Evolutionary conservation across 2,888 invertebrate genomes (phyloP), one percentile per base, ranked within the genome.

Genomic region (Clanis bilineata): DNA sequence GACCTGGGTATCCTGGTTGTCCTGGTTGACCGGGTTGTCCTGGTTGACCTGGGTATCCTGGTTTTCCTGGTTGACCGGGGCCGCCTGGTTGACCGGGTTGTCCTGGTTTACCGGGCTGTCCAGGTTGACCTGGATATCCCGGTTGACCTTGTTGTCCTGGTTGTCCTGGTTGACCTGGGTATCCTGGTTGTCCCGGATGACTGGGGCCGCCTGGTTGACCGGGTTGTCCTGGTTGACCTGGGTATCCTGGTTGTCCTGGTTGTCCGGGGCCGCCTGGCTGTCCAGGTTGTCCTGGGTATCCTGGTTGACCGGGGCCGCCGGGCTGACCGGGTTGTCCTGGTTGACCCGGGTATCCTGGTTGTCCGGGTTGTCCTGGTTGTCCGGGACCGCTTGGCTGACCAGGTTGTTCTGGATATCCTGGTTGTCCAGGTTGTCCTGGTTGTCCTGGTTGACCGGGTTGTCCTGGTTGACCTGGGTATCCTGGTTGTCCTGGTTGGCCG

Each of bases 401-500:
- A 54, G 88, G 90, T 38, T 72, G 76, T 5, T 80, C 82, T 0
- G 85, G 79, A 0, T 70, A 58, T 5, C 82, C 80, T 1, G 76
- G 74, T 0, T 68, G 60, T 72, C 63, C 79, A 72, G 18, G 90
- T 4, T 70, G 64, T 0, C 63, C 62, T 22, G 65, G 67, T 0
- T 62, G 41, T 2, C 62, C 63, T 25, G 62, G 62, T 3, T 58
- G 21, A 1, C 68, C 68, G 0, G 86, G 87, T 5, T 76, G 75
- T 2, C 80, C 86, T 28, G 69, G 67, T 1, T 68, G 58, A 1
- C 65, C 64, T 55, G 63, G 66, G 1, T 59, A 1, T 1, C 63
- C 90, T 28, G 94, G 94, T 38, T 71, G 88, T 6, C 86, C 91
- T 0, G 87, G 86, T 9, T 77, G 75, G 2, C 79, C 87, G 56